phyloP scores from a whole-genome alignment of 2,797 vertebrate species.

The Ibycter americanus region DNA sequence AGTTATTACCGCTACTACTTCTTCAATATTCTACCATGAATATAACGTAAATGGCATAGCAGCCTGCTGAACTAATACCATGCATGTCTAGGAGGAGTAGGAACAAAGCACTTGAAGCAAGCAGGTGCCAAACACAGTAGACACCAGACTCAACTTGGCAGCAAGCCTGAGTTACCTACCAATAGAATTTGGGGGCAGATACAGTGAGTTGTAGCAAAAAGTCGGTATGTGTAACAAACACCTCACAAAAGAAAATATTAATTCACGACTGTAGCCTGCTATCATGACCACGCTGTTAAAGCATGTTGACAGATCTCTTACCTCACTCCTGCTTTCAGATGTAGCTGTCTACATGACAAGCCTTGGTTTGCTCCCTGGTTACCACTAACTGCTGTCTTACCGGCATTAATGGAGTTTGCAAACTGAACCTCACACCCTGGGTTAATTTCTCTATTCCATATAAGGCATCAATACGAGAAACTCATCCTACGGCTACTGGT shows the following conservation, averaged over 20 bases:
- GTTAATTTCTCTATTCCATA: not conserved
- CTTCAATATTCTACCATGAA: not conserved
- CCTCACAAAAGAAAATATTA: not conserved
- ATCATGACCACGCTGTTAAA: not conserved
- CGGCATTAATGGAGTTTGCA: not conserved
- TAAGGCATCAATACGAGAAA: not conserved
- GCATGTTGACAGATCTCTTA: not conserved
- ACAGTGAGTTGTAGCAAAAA: not conserved
- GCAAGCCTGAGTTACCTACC: not conserved
- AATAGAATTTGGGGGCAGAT: not conserved
- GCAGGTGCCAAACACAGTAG: not conserved
- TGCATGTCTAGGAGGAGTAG: not conserved
- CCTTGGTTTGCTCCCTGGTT: not conserved
- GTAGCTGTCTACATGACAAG: not conserved
- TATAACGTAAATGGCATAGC: not conserved
- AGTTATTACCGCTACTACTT: too few species aligned
- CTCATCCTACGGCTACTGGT: not conserved
- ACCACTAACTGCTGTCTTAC: not conserved
- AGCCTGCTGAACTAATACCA: not conserved
- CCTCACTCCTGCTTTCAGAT: not conserved
- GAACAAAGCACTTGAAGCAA: not conserved
- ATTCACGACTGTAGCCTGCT: too few species aligned
- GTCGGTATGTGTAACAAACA: not conserved
- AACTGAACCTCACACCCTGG: not conserved
- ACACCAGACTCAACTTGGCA: not conserved